Base-by-base conservation (phyloP, 2,113 vertebrate genomes). In the Rhineura floridana region DNA sequence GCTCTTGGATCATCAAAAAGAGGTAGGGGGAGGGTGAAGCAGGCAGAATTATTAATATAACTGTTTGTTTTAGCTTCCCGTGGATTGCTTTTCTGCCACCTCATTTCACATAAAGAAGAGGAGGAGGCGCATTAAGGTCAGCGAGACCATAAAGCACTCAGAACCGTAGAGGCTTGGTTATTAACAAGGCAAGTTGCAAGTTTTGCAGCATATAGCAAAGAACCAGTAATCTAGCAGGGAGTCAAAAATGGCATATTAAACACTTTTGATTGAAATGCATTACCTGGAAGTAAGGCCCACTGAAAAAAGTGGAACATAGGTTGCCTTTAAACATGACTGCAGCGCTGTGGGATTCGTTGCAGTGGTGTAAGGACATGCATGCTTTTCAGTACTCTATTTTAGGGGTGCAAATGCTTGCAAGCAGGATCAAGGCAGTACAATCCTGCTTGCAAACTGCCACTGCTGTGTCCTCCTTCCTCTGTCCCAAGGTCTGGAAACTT, bases 1-100 rank as follows among this genome's bases (percentile, higher is more conserved):
- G 65, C 69, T 92, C 65, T 10, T 82, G 44, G 67, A 90, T 91
- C 82, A 92, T 81, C 70, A 0, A 85, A 48, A 93, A 84, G 87
- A 90, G 82, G 86, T 91, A 91, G 36, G 77, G 59, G 80, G 73
- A 78, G 86, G 85, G 42, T 79, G 50, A 67, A 72, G 84, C 62
- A 8, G 75, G 39, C 39, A 80, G 88, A 55, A 42, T 25, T 28
- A 0, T 72, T 52, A 52, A 83, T 73, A 89, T 81, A 81, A 76
- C 63, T 67, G 75, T 39, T 65, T 79, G 62, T 28, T 79, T 50
- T 25, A 48, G 13, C 44, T 79, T 86, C 42, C 23, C 50, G 62
- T 21, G 44, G 44, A 67, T 50, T 78, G 19, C 44, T 48, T 8
- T 77, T 63, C 39, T 36, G 42, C 19, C 84, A 77, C 19, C 55